Base-by-base conservation (phyloP, 2,888 invertebrate genomes). In the Euzetes globulus region DNA sequence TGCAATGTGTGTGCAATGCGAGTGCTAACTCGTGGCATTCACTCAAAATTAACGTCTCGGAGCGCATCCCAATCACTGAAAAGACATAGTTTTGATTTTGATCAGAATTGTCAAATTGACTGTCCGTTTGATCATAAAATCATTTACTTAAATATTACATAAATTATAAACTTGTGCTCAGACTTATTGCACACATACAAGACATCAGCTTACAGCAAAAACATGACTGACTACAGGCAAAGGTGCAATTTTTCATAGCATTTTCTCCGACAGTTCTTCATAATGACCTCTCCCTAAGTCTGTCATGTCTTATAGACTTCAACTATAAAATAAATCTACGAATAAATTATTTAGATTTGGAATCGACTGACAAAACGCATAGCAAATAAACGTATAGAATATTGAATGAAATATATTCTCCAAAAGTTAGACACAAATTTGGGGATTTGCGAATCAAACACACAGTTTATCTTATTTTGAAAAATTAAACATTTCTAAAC, bases 31-130 rank as follows among this genome's bases (percentile, higher is more conserved):
- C 37, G 19, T 37, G 37, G 19, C 37, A 4, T 65, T 17, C 37
- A n/a, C 33, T 65, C 11, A 33, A 65, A 65, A 19, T 65, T 65
- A 37, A 27, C 17, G 63, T 65, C 19, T 65, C 37, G 27, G 7
- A 58, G 58, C 27, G 15, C 58, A 58, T 58, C 37, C 37, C 37
- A 58, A 22, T 25, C 33, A n/a, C 11, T 7, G 9, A 65, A 45
- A 27, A 70, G 15, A 2, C 70, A 70, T 45, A 9, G 45, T 47
- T 47, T 70, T 22, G 25, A 70, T 70, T 70, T 70, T 70, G 47
- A 70, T 70, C 45, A 70, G 47, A 70, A 70, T 47, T 70, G 70
- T 70, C 47, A 45, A 70, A 45, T 25, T 41, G 70, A 70, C 70
- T 70, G 70, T 70, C 70, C 70, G 17, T 70, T 70, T 47, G 63